phyloP scores from a whole-genome alignment of 2,797 vertebrate species.

The Merluccius polli region DNA sequence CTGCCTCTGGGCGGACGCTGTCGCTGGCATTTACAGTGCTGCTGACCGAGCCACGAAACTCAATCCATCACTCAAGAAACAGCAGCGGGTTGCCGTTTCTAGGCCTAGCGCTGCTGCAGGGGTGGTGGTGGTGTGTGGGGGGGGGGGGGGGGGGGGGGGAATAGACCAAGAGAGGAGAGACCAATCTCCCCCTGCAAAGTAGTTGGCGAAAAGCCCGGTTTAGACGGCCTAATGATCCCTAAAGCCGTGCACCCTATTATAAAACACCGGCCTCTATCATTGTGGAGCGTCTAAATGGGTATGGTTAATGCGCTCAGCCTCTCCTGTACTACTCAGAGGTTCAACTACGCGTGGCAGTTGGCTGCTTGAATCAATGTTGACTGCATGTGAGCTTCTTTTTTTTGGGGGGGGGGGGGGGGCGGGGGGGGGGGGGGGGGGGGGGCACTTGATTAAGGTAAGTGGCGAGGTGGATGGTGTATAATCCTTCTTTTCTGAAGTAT shows the following conservation, averaged over 20 bases:
- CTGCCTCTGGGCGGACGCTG: slow-evolving; percentile 59
- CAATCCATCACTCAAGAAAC: slow-evolving; percentile 60
- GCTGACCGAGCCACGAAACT: slow-evolving; percentile 78
- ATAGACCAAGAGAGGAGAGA: slow-evolving; percentile 36
- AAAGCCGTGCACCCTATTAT: slow-evolving; percentile 40
- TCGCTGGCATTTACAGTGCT: slow-evolving; percentile 70
- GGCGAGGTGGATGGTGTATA: neutral
- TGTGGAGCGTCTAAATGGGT: too few relatives aligned
- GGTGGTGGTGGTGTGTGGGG: neutral
- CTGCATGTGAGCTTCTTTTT: neutral
- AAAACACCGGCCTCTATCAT: slow-evolving; percentile 44
- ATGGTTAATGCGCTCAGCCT: too few relatives aligned
- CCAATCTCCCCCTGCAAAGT: slow-evolving; percentile 65
- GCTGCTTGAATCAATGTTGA: neutral
- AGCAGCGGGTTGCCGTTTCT: slow-evolving; percentile 59
- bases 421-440: too few relatives aligned
- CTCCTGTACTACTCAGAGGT: too few relatives aligned
- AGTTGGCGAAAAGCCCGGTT: slow-evolving; percentile 54
- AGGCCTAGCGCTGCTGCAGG: slow-evolving; percentile 38
- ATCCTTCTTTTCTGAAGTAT: neutral
- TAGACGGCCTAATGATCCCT: slow-evolving; percentile 57
- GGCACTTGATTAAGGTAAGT: too few relatives aligned
- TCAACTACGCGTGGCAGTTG: too few relatives aligned
- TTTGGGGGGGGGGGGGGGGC: too few relatives aligned
- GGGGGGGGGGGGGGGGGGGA: slow-evolving; percentile 19